Evolutionary conservation across 2,797 vertebrate genomes (phyloP), one percentile per base, ranked within the genome.

Genomic region (Pitangus sulphuratus): DNA sequence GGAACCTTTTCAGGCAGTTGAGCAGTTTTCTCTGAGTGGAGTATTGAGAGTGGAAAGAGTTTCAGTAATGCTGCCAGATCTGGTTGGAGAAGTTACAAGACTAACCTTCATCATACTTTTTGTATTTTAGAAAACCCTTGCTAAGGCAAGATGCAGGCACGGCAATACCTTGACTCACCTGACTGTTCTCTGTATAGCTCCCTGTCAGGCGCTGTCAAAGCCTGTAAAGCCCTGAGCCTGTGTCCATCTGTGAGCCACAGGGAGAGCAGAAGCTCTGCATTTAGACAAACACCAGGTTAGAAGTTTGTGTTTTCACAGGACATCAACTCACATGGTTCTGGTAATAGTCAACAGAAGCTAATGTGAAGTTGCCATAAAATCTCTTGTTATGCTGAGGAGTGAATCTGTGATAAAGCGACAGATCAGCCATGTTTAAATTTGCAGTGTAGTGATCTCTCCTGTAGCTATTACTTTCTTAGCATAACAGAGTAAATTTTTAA

Each of bases 231-330:
- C 62, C 33, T 44, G 11, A 15, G 58, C 8, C 22, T 78, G 14
- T 13, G 8, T 15, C 42, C 3, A 0, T 33, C 53, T 48, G 6
- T 56, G 28, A n/a, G 8, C 14, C 57, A 39, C 6, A 8, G 14
- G 6, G 24, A 28, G 10, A 76, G 30, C 25, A 95, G 47, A 84
- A 86, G 12, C 2, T 76, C 50, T 42, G 6, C 37, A 22, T 76
- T 86, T 37, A 37, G 39, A 30, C 13, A 69, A 75, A 72, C 35
- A 44, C 1, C 12, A 37, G 40, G 6, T 65, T 47, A 61, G 22
- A 40, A 79, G 7, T 37, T 76, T 30, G 6, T 2, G 21, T 84
- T 79, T 86, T 50, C 39, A 28, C 17, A 50, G 22, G 16, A 69
- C 2, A 6, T 56, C 18, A 39, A 6, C 15, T 58, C 33, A 44